Evolutionary conservation across 2,113 vertebrate genomes (phyloP), one percentile per base, ranked within the genome.

Genomic region (Pimephales promelas): DNA sequence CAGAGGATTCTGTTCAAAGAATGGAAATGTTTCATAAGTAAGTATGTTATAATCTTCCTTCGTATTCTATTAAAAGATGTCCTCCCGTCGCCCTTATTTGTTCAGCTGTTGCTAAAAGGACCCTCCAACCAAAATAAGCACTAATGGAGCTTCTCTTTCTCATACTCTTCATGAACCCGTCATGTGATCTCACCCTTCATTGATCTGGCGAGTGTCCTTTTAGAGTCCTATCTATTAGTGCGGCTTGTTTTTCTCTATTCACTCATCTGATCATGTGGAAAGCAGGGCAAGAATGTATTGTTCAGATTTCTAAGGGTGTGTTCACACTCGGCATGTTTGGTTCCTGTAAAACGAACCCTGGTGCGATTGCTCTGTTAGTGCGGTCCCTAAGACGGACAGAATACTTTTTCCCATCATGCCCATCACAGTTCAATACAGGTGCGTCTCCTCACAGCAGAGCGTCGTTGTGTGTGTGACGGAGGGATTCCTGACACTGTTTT

Each of bases 1-100:
- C 73, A 82, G 66, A n/a, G 79, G 64, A 61, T 82, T 54, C 52
- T 78, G 31, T 68, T 78, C 31, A 87, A 79, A 77, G 75, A 81
- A 13, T 49, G 18, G 5, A 66, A 80, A 66, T 22, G 9, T 24
- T 49, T 9, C 14, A 2, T 13, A 68, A 66, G 16, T 1, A 10
- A 36, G 3, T 16, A 43, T 79, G 20, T 26, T 80, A 10, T 77
- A 47, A 57, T 86, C 70, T 49, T 79, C 26, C 47, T 56, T 71
- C 57, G 18, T 61, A n/a, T 49, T 26, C 56, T 62, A 59, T 26
- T 11, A 36, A 52, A 18, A 57, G 22, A 59, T 79, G 10, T 61
- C 7, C 7, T 66, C 3, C n/a, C n/a, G n/a, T n/a, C n/a, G n/a
- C n/a, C 36, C 31, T 70, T 14, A 13, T 64, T 71, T 45, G 13